A percentile compares a stretch with the other conserved stretches of the same genome.
Evolutionary conservation across 1,140 invertebrate genomes (phyloP).

Genomic region (Neotoxoptera formosana): DNA sequence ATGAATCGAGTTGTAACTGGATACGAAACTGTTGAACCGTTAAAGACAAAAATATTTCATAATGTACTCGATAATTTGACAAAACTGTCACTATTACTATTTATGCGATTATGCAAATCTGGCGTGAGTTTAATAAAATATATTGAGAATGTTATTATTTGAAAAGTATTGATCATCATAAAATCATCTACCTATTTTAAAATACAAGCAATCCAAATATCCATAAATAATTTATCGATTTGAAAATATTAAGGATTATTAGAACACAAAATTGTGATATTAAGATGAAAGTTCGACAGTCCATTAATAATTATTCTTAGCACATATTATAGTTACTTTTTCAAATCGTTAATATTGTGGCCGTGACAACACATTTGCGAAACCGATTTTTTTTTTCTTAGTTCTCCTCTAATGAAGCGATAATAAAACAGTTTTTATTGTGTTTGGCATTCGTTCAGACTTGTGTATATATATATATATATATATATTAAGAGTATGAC

Average conservation of each 20-base stretch:
- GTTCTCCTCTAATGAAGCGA: constrained; percentile 36
- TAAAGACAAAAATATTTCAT: not conserved
- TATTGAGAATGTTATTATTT: not conserved
- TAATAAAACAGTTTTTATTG: constrained; percentile 50
- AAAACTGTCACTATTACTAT: not conserved
- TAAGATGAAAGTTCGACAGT: not conserved
- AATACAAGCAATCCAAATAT: not conserved
- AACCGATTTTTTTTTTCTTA: constrained; percentile 35
- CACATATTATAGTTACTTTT: not conserved
- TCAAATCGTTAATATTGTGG: constrained; percentile 6
- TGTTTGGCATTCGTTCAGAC: constrained; percentile 55
- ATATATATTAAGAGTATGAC: not conserved
- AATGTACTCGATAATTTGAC: not conserved
- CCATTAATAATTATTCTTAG: constrained; percentile 29
- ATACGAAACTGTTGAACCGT: not conserved
- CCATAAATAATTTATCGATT: not conserved
- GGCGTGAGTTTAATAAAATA: not conserved
- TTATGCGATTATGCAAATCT: not conserved
- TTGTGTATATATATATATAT: not conserved
- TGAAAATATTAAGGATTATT: not conserved
- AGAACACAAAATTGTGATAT: not conserved
- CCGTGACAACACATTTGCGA: constrained; percentile 38
- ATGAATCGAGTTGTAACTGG: not conserved
- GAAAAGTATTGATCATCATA: not conserved
- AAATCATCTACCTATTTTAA: not conserved